Evolutionary conservation across 2,888 invertebrate species (phyloP), one percentile per base, ranked within the genome.

Genomic region (Seira ritae): DNA sequence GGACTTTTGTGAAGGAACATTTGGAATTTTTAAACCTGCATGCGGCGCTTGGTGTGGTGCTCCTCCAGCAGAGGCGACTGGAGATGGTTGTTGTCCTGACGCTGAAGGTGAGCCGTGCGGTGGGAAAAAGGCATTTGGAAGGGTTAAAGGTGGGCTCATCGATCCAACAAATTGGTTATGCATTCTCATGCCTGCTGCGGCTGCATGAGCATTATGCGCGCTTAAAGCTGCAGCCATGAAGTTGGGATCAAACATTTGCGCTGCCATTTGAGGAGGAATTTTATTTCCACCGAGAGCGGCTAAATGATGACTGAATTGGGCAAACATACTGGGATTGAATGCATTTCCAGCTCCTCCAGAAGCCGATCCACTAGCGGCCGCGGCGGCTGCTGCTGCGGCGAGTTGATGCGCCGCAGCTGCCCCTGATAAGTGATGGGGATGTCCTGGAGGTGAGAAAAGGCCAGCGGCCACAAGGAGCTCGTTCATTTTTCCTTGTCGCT

Each of bases 401-500:
- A 80, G 84, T 72, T 84, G 84, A 20, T 84, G 84, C 31, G 84
- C 80, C 15, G 80, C 80, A n/a, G 74, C 62, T 19, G 74, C 68
- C 0, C 76, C 80, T 0, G 80, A 50, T 12, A 78, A 62, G 22
- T 55, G 60, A 66, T 81, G 79, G 12, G 71, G 77, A 70, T 83
- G 83, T 71, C 83, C 85, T 60, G 84, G 73, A 77, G 84, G 76
- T 78, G 86, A 65, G 76, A 85, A 78, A 66, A 87, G 65, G 73
- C 88, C 78, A n/a, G 84, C 84, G 20, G 82, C 84, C 68, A 83
- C 86, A 74, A 87, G 72, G 68, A 86, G 79, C 78, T 82, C 79
- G 73, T 86, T 85, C 84, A 87, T 87, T 84, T 87, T 87, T 24
- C 85, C 82, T 80, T 90, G 90, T 20, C 90, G 88, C 15, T 89